Evolutionary conservation across 2,888 invertebrate genomes (phyloP), one percentile per base, ranked within the genome.

Genomic region (Rhodophaea formosa): DNA sequence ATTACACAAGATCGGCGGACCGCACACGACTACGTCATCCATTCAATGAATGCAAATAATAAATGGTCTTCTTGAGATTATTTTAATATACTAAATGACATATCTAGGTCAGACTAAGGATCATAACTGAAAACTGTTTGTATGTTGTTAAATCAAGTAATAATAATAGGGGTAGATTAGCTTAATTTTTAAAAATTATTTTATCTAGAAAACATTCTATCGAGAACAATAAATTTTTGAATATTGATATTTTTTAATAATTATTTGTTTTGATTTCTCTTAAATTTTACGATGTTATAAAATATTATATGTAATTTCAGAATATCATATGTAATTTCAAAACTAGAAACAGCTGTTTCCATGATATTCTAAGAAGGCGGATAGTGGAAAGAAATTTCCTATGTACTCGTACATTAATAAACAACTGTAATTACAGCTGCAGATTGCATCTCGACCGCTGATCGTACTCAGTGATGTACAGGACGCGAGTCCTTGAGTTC

Each of bases 31-130:
- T 35, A 17, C 51, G 35, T 39, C 51, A 51, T 30, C 12, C 35
- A 17, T 51, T 51, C 12, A 51, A 51, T 51, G 51, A 51, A 17
- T 35, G 7, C 32, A 51, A 35, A 35, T 17, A 49, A 30, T 49
- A 49, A 30, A 46, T 30, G 12, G 46, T 14, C 30, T 32, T 49
- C 30, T 30, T 29, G 14, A 30, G 30, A 8, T 46, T 7, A 44
- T 14, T 44, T 7, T 44, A 44, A 7, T 14, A 15, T 44, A n/a
- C n/a, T n/a, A 15, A 44, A 44, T 8, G 8, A 15, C 15, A 46
- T 30, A 49, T 30, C 29, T 14, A 49, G 46, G 46, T 46, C n/a
- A 29, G 10, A n/a, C 23, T 23, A 23, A 2, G 3, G 23, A 23
- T 23, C 23, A 23, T 23, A 23, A 23, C 23, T 23, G 23, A 5